phyloP scores from a whole-genome alignment of 2,797 vertebrate genomes.

The Chiropotes sagulatus region DNA sequence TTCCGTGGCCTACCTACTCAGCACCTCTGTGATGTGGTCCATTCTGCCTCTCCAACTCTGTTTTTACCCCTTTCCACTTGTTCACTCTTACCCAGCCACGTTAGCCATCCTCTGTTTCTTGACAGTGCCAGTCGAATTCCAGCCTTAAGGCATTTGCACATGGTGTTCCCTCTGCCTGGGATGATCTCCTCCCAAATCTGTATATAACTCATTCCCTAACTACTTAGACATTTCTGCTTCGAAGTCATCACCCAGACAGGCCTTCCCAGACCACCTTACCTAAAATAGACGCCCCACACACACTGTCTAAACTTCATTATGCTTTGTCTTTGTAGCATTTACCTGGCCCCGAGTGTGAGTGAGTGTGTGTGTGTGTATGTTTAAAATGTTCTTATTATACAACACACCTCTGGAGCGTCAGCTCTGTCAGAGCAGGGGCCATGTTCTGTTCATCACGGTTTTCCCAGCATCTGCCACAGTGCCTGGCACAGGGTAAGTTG shows the following conservation, averaged over 20 bases:
- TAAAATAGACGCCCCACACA: neutral
- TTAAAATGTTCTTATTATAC: neutral
- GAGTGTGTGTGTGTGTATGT: neutral
- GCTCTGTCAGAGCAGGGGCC: neutral
- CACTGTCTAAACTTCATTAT: neutral
- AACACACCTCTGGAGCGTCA: neutral
- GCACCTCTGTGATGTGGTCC: neutral
- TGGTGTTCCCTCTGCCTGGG: neutral
- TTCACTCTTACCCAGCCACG: neutral
- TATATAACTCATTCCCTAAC: neutral
- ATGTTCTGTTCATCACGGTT: neutral
- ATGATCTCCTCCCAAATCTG: neutral
- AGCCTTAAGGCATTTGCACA: neutral
- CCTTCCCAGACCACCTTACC: neutral
- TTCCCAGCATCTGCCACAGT: neutral
- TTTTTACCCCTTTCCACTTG: neutral
- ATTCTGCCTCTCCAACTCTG: neutral
- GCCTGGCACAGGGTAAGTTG: fast-evolving
- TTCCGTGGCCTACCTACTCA: neutral
- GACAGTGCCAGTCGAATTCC: neutral
- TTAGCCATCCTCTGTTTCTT: neutral
- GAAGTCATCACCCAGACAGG: neutral
- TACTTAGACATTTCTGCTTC: neutral
- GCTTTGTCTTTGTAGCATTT: neutral
- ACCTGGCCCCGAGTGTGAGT: neutral